A percentile compares a stretch with the other conserved stretches of the same genome.
phyloP scores from a whole-genome alignment of 2,113 vertebrate species.

The Acrocephalus kingi region DNA sequence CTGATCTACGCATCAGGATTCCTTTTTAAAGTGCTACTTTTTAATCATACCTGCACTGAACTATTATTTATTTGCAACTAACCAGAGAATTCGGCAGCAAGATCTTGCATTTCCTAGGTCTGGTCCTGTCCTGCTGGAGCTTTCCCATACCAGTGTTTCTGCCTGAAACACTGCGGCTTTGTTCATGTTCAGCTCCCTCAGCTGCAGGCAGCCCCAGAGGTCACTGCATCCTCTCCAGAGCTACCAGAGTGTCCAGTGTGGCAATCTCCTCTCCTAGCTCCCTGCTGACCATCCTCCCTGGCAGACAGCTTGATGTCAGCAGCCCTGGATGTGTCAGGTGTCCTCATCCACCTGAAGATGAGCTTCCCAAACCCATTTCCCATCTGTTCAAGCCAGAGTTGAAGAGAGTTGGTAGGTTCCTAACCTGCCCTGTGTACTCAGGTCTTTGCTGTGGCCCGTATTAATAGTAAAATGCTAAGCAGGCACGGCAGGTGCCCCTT shows the following conservation, averaged over 20 bases:
- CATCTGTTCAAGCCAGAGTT: not conserved
- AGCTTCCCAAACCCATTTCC: not conserved
- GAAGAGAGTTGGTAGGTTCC: not conserved
- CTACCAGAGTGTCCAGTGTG: not conserved
- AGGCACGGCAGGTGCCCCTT: not conserved
- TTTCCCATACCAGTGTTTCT: not conserved
- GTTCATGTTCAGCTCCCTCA: not conserved
- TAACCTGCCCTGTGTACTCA: not conserved
- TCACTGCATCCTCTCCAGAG: not conserved
- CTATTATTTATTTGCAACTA: not conserved
- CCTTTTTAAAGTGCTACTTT: not conserved
- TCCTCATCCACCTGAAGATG: not conserved
- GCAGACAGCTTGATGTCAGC: not conserved
- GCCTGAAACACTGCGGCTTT: fast-evolving
- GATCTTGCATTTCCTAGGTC: not conserved
- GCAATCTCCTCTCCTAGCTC: not conserved
- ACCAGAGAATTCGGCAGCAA: not conserved
- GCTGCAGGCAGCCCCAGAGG: not conserved
- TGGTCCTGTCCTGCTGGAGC: not conserved
- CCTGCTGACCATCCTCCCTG: not conserved
- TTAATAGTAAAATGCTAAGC: not conserved
- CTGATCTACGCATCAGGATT: not conserved
- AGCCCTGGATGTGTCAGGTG: not conserved
- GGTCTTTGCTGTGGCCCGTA: not conserved
- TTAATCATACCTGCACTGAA: not conserved